Evolutionary conservation across 2,888 invertebrate genomes (phyloP).

Genomic region (Himalopsyche kuldschensis): DNA sequence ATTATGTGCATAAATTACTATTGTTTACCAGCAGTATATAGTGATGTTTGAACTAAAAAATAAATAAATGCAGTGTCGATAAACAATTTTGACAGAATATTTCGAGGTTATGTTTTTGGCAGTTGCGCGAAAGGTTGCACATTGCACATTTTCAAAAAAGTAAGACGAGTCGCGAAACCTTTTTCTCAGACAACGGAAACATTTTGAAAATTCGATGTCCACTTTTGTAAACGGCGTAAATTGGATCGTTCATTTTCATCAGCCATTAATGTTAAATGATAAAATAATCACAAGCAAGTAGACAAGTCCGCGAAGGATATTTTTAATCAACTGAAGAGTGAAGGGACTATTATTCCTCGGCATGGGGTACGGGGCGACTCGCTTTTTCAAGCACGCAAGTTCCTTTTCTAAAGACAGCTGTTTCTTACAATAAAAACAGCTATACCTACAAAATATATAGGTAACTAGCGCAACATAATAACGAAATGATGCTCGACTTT

Average conservation of each 20-base stretch:
- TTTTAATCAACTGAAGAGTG: background rate
- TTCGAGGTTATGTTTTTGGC: background rate
- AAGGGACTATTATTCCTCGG: background rate
- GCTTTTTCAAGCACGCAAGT: background rate
- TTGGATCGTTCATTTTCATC: conserved; percentile 35
- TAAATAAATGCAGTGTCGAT: no score
- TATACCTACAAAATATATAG: background rate
- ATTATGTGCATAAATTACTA: no score
- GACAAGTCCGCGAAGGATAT: background rate
- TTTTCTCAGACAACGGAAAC: conserved; percentile 33
- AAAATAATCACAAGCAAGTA: background rate
- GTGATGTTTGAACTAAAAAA: no score
- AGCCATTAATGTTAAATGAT: background rate
- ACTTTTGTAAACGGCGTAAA: conserved; percentile 32
- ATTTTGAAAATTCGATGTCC: conserved; percentile 35
- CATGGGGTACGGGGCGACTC: background rate
- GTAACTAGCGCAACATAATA: background rate
- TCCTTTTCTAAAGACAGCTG: background rate
- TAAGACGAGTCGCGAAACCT: conserved; percentile 8
- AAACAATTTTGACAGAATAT: background rate
- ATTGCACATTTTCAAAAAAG: background rate
- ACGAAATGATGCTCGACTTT: background rate
- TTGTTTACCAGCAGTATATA: no score
- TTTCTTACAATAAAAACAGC: background rate
- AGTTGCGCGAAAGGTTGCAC: background rate